These are phyloP conservation scores for Sander lucioperca DNA, from an alignment of 2,113 vertebrate species.

Conservation along the genomic window DNA sequence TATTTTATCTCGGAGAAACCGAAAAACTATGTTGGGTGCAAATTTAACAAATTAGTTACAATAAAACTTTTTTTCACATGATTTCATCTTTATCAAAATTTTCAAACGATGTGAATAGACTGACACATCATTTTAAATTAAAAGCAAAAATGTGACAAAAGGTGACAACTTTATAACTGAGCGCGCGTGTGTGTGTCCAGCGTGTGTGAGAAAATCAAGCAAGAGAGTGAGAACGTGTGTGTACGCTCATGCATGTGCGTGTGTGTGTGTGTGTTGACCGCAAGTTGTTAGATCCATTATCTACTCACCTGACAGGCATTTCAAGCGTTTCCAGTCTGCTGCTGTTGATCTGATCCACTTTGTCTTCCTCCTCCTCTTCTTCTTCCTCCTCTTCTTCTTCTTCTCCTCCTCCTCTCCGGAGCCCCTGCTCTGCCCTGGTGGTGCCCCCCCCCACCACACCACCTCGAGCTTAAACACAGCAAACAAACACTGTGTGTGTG, in stretches of 20 bases:
- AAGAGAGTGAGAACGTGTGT: constrained; percentile 5
- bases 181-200: neutral
- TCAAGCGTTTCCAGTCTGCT: constrained; percentile 76
- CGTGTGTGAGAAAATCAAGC: neutral
- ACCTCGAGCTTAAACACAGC: constrained; percentile 67
- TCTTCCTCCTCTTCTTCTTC: constrained; percentile 40
- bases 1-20: constrained; percentile 3
- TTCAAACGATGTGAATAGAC: neutral
- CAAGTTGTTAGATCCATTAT: constrained; percentile 66
- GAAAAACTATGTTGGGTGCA: neutral
- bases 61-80: neutral
- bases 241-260: constrained; percentile 11
- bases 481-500: constrained; percentile 76
- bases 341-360: constrained; percentile 75
- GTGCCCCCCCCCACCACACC: constrained; percentile 70
- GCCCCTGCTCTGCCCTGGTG: constrained; percentile 71
- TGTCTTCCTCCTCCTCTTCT: constrained; percentile 66
- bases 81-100: neutral
- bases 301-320: constrained; percentile 87
- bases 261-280: constrained; percentile 38
- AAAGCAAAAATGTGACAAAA: constrained; percentile 5
- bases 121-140: constrained; percentile 5
- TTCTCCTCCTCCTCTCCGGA: constrained; percentile 55
- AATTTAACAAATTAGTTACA: constrained; percentile 9
- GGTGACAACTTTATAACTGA: constrained; percentile 37